These are phyloP conservation scores for Pyralis farinalis DNA, from an alignment of 2,888 invertebrate genomes.

Conservation along the genomic window DNA sequence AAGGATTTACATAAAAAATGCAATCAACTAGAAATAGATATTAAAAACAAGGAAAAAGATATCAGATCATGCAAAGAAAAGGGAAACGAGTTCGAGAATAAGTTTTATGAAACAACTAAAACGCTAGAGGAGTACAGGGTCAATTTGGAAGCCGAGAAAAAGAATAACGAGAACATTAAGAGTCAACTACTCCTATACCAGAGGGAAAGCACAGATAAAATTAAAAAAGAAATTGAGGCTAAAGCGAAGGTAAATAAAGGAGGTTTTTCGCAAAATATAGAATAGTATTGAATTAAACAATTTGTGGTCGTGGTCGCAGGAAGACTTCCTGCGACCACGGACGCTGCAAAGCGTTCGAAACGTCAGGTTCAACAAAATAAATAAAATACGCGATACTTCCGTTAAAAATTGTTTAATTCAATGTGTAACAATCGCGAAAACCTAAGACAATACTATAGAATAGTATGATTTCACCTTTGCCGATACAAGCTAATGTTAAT, in stretches of 20 bases:
- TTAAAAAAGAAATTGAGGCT: constrained; percentile 64
- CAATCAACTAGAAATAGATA: constrained; percentile 37
- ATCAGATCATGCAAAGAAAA: constrained; percentile 62
- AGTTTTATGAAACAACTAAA: constrained; percentile 40
- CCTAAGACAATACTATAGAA: no score
- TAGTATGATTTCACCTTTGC: no score
- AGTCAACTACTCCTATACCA: constrained; percentile 44
- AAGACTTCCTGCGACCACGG: no score
- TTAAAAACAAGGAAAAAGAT: constrained; percentile 65
- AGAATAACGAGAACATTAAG: constrained; percentile 52
- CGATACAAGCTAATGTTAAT: no score
- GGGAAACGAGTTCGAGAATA: constrained; percentile 45
- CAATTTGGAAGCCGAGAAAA: constrained; percentile 52
- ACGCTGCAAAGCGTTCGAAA: no score
- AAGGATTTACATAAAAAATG: constrained; percentile 46
- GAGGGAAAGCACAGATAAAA: constrained; percentile 48
- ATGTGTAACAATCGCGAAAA: no score
- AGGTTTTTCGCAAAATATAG: no score
- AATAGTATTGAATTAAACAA: no score
- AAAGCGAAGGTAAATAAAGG: constrained; percentile 54
- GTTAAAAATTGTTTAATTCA: no score
- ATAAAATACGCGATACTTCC: no score
- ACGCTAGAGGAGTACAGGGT: constrained; percentile 51
- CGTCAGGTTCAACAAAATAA: no score
- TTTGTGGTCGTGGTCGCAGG: no score